A percentile compares a stretch with the other conserved stretches of the same genome.
Evolutionary conservation across 2,113 vertebrate species (phyloP).

Genomic region (Pristiophorus japonicus): DNA sequence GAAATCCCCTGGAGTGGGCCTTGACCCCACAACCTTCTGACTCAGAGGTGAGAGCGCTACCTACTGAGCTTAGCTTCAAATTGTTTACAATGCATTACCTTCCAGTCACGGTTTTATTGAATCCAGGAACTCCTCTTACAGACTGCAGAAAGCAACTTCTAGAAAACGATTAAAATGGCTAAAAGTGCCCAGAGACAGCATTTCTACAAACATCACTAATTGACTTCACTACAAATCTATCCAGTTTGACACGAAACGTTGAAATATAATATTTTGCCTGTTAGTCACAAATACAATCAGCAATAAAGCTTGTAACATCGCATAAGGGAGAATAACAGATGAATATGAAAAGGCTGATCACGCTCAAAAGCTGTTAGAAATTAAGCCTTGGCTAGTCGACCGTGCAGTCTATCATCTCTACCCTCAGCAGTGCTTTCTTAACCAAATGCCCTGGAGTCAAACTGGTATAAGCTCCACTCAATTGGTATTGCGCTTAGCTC

Average conservation of each 20-base stretch:
- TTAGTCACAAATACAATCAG: constrained; percentile 7
- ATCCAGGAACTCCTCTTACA: background rate
- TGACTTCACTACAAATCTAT: background rate
- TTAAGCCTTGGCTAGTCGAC: background rate
- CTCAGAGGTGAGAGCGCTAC: background rate
- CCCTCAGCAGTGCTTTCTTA: background rate
- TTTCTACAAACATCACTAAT: background rate
- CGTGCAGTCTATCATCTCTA: background rate
- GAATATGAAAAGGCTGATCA: background rate
- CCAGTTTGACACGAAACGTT: background rate
- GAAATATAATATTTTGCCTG: background rate
- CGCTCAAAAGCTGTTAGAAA: background rate
- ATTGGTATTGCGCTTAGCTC: background rate
- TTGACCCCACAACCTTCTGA: background rate
- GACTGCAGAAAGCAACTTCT: background rate
- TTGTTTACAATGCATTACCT: background rate
- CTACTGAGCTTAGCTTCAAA: background rate
- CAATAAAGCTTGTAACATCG: constrained; percentile 6
- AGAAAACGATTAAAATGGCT: background rate
- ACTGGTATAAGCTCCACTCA: background rate
- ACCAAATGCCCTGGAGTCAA: background rate
- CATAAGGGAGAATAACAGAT: background rate
- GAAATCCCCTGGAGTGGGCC: background rate
- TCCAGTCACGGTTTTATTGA: background rate
- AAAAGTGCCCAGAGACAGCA: background rate